Evolutionary conservation across 2,888 invertebrate species (phyloP), one percentile per base, ranked within the genome.

Genomic region (Drosophila diplacantha): DNA sequence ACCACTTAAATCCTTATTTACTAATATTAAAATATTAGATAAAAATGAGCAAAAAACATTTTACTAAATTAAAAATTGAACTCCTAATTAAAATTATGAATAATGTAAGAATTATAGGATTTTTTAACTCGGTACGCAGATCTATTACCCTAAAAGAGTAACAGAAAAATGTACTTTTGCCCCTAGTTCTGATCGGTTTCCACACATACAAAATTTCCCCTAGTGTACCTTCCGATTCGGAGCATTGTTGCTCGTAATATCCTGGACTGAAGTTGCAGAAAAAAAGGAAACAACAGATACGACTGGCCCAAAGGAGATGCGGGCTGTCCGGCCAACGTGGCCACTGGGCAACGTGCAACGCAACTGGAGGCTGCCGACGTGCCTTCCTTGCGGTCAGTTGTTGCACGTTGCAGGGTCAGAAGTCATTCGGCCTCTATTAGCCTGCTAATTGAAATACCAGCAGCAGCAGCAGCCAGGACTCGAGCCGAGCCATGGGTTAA

Each of bases 401-500:
- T 60, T 60, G 60, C 60, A 61, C 50, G 60, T 61, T 50, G 60
- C 60, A 35, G 60, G 60, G 34, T 60, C 61, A 35, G 60, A 43
- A 61, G 60, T 60, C 60, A 60, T 50, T 61, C 60, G 31, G 60
- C 60, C 43, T 50, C 50, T 43, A 60, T 61, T 60, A 60, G 50
- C 35, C 50, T 60, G 51, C 60, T 61, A 60, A 61, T 61, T 61
- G 60, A 61, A 61, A 61, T 61, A 60, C 60, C 50, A 51, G 50
- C 41, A 38, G 22, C 18, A 38, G 22, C 18, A 38, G 39, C 26
- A 26, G 14, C 20, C n/a, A n/a, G 31, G 39, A 39, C 39, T 39
- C 43, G 29, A 8, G 18, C 43, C 18, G 5, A 5, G 29, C 44
- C 4, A 37, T 18, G 22, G 35, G 60, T 60, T 35, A 59, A 35